These are phyloP conservation scores for Phortica variegata DNA, from an alignment of 1,140 invertebrate species.

Conservation along the genomic window DNA sequence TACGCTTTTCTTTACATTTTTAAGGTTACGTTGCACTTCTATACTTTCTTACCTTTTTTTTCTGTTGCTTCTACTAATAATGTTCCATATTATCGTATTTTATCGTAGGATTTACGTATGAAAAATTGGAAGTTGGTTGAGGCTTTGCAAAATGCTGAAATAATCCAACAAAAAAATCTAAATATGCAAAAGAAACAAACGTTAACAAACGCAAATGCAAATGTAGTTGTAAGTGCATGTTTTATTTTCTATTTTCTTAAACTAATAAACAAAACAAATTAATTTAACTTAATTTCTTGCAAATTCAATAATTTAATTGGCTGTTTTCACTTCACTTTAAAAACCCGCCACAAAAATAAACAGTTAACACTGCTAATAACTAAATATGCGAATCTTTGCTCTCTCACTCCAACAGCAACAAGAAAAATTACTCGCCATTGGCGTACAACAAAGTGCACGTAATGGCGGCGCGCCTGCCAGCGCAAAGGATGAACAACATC, in stretches of 20 bases:
- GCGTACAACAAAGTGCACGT: not conserved
- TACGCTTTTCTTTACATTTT: constrained; percentile 6
- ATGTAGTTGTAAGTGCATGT: constrained; percentile 60
- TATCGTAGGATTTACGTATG: constrained; percentile 72
- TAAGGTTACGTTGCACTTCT: not conserved
- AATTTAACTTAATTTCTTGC: too few species aligned
- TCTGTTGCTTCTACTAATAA: constrained; percentile 6
- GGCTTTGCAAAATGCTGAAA: constrained; percentile 75
- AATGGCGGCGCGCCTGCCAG: constrained; percentile 10
- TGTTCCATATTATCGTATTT: constrained; percentile 32
- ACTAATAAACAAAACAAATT: too few species aligned
- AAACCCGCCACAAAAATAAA: too few species aligned
- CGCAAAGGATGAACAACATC: constrained; percentile 41
- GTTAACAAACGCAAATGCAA: constrained; percentile 49
- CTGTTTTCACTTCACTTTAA: too few species aligned
- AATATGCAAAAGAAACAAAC: constrained; percentile 56
- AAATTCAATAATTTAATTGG: too few species aligned
- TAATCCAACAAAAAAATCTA: constrained; percentile 59
- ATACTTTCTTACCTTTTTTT: not conserved
- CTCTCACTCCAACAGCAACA: constrained; percentile 8
- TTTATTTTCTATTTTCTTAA: too few species aligned
- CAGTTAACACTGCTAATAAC: too few species aligned
- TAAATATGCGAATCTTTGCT: too few species aligned
- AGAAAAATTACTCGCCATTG: constrained; percentile 4
- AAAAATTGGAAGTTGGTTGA: constrained; percentile 89